A percentile compares a stretch with the other conserved stretches of the same genome.
Evolutionary conservation across 2,113 vertebrate genomes (phyloP).

Genomic region (Spea multiplicata): DNA sequence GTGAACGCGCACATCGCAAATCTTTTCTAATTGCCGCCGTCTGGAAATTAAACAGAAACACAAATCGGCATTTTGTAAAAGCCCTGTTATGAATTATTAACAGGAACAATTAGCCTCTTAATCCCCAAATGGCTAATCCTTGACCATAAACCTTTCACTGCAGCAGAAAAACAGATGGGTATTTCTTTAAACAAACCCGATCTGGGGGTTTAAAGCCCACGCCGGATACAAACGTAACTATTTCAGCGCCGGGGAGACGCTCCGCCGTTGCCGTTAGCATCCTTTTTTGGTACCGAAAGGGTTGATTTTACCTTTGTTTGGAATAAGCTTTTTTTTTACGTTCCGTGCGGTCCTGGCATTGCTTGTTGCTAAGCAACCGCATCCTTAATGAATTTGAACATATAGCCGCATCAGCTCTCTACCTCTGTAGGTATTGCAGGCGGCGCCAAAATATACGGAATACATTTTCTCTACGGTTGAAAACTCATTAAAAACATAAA

Average conservation of each 20-base stretch:
- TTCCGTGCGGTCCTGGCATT: constrained; percentile 7
- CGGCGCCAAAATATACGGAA: background rate
- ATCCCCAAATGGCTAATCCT: background rate
- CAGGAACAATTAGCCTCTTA: background rate
- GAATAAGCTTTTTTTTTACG: background rate
- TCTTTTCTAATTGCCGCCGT: too few relatives aligned
- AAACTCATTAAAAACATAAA: background rate
- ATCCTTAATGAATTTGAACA: constrained; percentile 30
- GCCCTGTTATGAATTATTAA: background rate
- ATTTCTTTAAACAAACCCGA: too few relatives aligned
- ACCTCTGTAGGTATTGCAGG: background rate
- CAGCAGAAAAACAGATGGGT: too few relatives aligned
- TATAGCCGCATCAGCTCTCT: constrained; percentile 17
- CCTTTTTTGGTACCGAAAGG: background rate
- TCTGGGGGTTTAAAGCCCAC: too few relatives aligned
- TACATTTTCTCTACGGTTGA: background rate
- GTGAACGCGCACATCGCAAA: too few relatives aligned
- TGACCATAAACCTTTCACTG: too few relatives aligned
- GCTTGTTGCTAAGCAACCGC: constrained; percentile 36
- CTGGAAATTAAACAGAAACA: background rate
- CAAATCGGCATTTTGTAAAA: background rate
- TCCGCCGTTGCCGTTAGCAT: too few relatives aligned
- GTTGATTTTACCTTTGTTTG: constrained; percentile 25
- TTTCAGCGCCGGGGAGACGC: background rate
- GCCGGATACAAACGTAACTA: too few relatives aligned